Base-by-base conservation (phyloP, 2,113 vertebrate species). In the Drymodes brunneopygia region DNA sequence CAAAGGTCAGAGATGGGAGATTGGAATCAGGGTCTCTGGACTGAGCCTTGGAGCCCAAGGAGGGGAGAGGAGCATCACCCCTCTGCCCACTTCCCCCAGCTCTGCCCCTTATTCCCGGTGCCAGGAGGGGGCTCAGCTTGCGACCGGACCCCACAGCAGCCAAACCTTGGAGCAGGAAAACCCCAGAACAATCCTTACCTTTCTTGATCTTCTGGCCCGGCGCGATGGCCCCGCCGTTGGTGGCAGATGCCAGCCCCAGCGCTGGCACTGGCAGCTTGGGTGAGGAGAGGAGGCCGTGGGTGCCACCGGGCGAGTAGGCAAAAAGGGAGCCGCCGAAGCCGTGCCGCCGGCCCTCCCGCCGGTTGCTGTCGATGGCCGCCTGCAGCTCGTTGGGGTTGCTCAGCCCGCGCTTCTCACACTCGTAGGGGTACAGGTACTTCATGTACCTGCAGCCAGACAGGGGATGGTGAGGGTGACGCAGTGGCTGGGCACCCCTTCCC, bases 381-480 rank as follows among this genome's bases (percentile, higher is more conserved):
- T 99, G 99, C 81, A 99, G 98, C 97, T 99, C 99, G 0, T 98
- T 99, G 95, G 99, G 99, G 98, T 98, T 99, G 98, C 99, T 99
- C 84, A 99, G 98, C 40, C 98, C 98, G 2, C 99, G 98, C 95
- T 99, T 99, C 95, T 99, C 99, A 97, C 99, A 99, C 98, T 99
- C 99, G 15, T 99, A 99, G 35, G 99, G 99, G 86, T 99, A 99
- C 90, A 99, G 96, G 97, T 99, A 99, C 98, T 99, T 99, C 99
- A 99, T 99, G 97, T 99, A 99, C 97, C 99, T 99, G 97, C 3
- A 0, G 54, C 53, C n/a, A 3, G 62, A 5, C 1, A 2, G 4
- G 31, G 25, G 47, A 45, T 1, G 54, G n/a, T 10, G 58, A 35
- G 3, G 33, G 64, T 5, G 77, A 69, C 0, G 0, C 2, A 4